Evolutionary conservation across 2,113 vertebrate genomes (phyloP).

Genomic region (Ceuthmochares aereus): DNA sequence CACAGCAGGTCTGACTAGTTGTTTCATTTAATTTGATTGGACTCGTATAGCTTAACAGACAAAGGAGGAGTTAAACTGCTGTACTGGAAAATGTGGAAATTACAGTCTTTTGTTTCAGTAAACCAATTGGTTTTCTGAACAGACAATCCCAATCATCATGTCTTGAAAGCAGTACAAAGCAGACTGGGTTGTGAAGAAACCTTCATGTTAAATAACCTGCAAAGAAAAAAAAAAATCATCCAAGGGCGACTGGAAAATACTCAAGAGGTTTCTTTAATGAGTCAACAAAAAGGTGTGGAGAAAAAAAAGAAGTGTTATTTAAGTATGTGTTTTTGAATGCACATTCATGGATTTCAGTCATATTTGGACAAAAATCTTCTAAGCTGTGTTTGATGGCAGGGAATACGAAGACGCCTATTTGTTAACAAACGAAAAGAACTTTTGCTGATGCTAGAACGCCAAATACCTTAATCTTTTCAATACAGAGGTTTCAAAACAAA

Average conservation of each 20-base stretch:
- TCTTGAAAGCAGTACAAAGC: slow-evolving; percentile 58
- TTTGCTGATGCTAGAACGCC: slow-evolving; percentile 38
- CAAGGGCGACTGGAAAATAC: slow-evolving; percentile 36
- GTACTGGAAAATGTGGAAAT: slow-evolving; percentile 66
- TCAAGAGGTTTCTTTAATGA: not conserved
- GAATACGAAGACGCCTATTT: not conserved
- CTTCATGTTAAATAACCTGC: slow-evolving; percentile 32
- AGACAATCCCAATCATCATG: slow-evolving; percentile 25
- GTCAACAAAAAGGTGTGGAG: not conserved
- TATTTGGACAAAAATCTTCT: slow-evolving; percentile 20
- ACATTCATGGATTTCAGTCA: not conserved
- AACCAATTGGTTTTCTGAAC: slow-evolving; percentile 59
- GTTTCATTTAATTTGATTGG: slow-evolving; percentile 34
- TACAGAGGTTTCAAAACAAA: slow-evolving; percentile 78
- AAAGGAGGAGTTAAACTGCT: slow-evolving; percentile 39
- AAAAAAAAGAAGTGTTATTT: not conserved
- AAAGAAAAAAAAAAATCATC: slow-evolving; percentile 13
- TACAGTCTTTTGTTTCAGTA: slow-evolving; percentile 70
- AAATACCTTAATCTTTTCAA: slow-evolving; percentile 70
- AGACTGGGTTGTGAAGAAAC: slow-evolving; percentile 36
- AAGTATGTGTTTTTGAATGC: not conserved
- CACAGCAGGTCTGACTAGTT: not conserved
- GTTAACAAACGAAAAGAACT: slow-evolving; percentile 54
- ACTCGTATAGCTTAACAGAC: not conserved
- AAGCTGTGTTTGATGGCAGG: not conserved